These are phyloP conservation scores for Spongilla lacustris DNA, from an alignment of 37 sponge, comb jelly and placozoan genomes.

Conservation along the genomic window DNA sequence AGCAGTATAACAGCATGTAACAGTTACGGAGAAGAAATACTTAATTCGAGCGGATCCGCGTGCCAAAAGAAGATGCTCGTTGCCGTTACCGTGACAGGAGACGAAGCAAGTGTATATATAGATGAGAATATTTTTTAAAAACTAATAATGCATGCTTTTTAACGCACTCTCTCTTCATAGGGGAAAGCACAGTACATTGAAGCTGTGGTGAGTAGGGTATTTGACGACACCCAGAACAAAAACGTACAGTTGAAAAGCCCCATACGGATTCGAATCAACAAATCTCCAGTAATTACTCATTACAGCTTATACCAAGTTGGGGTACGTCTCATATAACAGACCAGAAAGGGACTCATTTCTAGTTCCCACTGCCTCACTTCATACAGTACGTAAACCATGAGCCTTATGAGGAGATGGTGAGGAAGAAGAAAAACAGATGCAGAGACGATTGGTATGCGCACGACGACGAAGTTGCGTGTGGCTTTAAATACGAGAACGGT, in stretches of 20 bases:
- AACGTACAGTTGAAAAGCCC: slow-evolving; percentile 73
- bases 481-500: slow-evolving; percentile 39
- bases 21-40: slow-evolving; percentile 27
- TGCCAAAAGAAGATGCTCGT: slow-evolving; percentile 72
- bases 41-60: slow-evolving; percentile 27
- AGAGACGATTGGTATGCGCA: slow-evolving; percentile 68
- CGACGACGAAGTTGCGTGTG: slow-evolving; percentile 44
- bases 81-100: slow-evolving; percentile 61
- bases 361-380: neutral
- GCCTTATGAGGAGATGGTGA: slow-evolving; percentile 46
- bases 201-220: slow-evolving; percentile 62
- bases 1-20: slow-evolving; percentile 15
- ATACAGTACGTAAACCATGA: slow-evolving; percentile 53
- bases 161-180: slow-evolving; percentile 26
- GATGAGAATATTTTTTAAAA: too few species aligned
- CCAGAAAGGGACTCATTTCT: neutral
- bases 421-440: slow-evolving; percentile 32
- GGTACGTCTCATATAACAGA: slow-evolving; percentile 29
- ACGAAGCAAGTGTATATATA: slow-evolving; percentile 47
- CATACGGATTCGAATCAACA: slow-evolving; percentile 62
- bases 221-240: slow-evolving; percentile 39
- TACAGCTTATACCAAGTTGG: slow-evolving; percentile 71
- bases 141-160: neutral
- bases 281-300: slow-evolving; percentile 74
- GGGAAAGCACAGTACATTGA: slow-evolving; percentile 70